phyloP scores from a whole-genome alignment of 1,140 invertebrate species.

The Rhyzopertha dominica region DNA sequence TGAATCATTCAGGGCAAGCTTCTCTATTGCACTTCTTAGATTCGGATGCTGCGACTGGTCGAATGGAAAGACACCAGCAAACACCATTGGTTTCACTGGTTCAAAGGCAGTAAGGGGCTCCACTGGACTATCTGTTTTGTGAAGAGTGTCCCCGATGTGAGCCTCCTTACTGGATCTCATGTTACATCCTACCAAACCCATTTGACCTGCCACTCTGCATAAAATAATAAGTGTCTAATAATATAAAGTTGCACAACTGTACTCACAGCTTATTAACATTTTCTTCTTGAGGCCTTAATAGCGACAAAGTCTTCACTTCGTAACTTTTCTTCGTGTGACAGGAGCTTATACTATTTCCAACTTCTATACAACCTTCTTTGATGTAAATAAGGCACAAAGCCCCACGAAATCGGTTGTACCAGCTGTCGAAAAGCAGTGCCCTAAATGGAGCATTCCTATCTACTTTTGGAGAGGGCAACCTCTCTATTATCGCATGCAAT shows the following conservation, averaged over 20 bases:
- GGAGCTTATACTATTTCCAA: constrained; percentile 65
- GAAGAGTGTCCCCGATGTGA: constrained; percentile 81
- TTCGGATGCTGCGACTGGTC: constrained; percentile 78
- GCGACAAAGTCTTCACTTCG: constrained; percentile 71
- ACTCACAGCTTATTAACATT: constrained; percentile 63
- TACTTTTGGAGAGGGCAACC: constrained; percentile 70
- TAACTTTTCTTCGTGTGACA: constrained; percentile 65
- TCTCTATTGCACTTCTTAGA: constrained; percentile 79
- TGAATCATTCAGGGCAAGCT: constrained; percentile 89
- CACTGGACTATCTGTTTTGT: constrained; percentile 50
- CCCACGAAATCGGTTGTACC: constrained; percentile 87
- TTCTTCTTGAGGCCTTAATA: constrained; percentile 75
- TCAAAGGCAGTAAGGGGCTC: constrained; percentile 63
- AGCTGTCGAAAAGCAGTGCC: constrained; percentile 89
- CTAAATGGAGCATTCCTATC: constrained; percentile 59
- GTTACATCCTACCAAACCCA: constrained; percentile 76
- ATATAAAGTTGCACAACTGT: too few species aligned
- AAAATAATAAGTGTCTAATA: too few species aligned
- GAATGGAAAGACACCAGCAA: constrained; percentile 88
- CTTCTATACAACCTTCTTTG: constrained; percentile 64
- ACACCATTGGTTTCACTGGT: constrained; percentile 82
- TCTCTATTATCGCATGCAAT: constrained; percentile 69
- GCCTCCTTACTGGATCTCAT: constrained; percentile 76
- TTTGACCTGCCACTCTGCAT: constrained; percentile 68
- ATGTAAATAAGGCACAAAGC: constrained; percentile 76